These are phyloP conservation scores for Lysandra bellargus DNA, from an alignment of 2,888 invertebrate genomes.

Conservation along the genomic window DNA sequence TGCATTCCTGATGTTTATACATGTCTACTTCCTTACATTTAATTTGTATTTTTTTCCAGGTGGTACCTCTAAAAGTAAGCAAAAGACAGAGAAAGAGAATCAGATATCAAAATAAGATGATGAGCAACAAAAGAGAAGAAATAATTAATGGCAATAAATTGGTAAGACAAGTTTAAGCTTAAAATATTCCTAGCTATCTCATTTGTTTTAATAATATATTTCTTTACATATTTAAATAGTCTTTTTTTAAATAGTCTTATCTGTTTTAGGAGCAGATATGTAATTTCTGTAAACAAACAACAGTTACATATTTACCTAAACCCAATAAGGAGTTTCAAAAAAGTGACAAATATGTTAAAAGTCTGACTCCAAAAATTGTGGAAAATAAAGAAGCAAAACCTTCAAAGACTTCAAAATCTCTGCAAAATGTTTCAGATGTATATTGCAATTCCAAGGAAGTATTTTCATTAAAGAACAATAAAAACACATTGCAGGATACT, in stretches of 20 bases:
- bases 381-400: constrained; percentile 12
- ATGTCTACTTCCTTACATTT: too few species aligned
- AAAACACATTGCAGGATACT: constrained; percentile 52
- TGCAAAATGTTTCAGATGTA: constrained; percentile 49
- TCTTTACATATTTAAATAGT: neutral
- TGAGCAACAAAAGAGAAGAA: constrained; percentile 44
- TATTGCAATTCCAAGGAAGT: constrained; percentile 63
- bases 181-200: too few species aligned
- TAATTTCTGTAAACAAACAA: constrained; percentile 58
- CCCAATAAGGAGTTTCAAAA: constrained; percentile 44
- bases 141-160: constrained; percentile 57
- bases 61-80: constrained; percentile 53
- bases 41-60: constrained; percentile 44
- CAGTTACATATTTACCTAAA: constrained; percentile 49
- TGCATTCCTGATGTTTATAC: too few species aligned
- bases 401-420: neutral
- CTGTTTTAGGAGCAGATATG: constrained; percentile 62
- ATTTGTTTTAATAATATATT: neutral
- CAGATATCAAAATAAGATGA: constrained; percentile 43
- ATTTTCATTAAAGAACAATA: constrained; percentile 62
- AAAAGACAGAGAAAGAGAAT: constrained; percentile 56
- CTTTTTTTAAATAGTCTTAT: neutral
- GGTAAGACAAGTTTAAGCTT: constrained; percentile 49
- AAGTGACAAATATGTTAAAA: neutral
- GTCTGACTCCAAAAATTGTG: constrained; percentile 1